Conservation (phyloP, 2,113 vertebrate species). For the Mormyrus iriodes region DNA sequence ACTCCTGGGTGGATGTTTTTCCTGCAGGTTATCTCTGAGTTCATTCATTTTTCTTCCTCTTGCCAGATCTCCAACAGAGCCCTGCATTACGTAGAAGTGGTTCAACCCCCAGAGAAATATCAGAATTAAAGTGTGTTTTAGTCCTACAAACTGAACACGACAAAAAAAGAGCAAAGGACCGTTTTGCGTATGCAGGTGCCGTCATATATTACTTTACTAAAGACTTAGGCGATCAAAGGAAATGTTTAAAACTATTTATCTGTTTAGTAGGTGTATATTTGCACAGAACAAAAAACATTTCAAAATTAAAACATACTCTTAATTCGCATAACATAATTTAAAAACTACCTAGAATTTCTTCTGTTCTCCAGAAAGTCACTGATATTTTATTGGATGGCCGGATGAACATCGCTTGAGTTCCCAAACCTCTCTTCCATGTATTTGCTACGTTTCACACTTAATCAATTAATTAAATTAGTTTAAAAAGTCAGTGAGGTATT, state of each 20-base stretch:
- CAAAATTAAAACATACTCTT: not conserved
- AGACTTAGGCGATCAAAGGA: not conserved
- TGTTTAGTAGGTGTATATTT: not conserved
- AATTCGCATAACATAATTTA: no score
- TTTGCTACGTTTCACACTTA: not conserved
- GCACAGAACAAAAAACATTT: not conserved
- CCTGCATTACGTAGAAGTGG: not conserved
- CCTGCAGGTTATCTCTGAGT: not conserved
- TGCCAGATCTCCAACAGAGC: not conserved
- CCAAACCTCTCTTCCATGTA: not conserved
- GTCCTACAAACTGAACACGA: not conserved
- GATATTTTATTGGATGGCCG: not conserved
- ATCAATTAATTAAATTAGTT: not conserved
- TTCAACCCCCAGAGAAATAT: not conserved
- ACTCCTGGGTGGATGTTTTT: not conserved
- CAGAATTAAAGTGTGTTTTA: not conserved
- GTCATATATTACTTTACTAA: not conserved
- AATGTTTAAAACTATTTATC: not conserved
- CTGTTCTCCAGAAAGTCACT: not conserved
- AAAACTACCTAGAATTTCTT: no score
- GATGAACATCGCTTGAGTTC: not conserved
- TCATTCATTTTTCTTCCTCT: constrained; percentile 11
- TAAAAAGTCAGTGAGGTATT: not conserved
- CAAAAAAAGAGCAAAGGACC: not conserved
- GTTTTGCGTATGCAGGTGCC: not conserved